A percentile compares a stretch with the other conserved stretches of the same genome.
phyloP scores from a whole-genome alignment of 2,113 vertebrate genomes.

The Caranx melampygus region DNA sequence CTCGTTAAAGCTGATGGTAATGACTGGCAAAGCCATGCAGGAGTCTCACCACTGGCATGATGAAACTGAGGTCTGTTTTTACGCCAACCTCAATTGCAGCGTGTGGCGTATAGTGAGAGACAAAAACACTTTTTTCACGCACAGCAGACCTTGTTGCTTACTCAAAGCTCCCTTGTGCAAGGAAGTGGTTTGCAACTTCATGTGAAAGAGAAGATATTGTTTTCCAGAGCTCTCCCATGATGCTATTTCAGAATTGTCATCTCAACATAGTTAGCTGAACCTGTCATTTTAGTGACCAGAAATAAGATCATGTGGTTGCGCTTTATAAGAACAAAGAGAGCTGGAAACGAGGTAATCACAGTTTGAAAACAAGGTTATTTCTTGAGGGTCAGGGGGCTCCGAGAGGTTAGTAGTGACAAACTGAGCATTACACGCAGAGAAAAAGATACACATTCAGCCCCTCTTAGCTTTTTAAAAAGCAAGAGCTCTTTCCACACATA shows the following conservation, averaged over 20 bases:
- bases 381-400: constrained; percentile 4
- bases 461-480: not conserved
- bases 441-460: not conserved
- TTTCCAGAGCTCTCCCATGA: constrained; percentile 65
- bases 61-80: constrained; percentile 61
- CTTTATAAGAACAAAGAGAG: constrained; percentile 58
- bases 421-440: not conserved
- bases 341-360: constrained; percentile 57
- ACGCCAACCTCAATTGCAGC: constrained; percentile 68
- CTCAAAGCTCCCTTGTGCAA: constrained; percentile 53
- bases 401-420: constrained; percentile 19
- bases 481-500: not conserved
- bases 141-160: constrained; percentile 53
- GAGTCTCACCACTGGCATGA: constrained; percentile 40
- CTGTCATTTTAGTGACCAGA: constrained; percentile 74
- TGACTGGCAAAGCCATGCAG: constrained; percentile 22
- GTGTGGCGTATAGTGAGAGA: constrained; percentile 36
- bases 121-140: constrained; percentile 54
- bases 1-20: constrained; percentile 22
- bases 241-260: constrained; percentile 77
- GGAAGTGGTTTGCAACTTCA: constrained; percentile 72
- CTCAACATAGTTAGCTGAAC: constrained; percentile 74
- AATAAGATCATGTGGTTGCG: constrained; percentile 65
- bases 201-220: constrained; percentile 74
- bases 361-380: constrained; percentile 39